A percentile compares a stretch with the other conserved stretches of the same genome.
Conservation (phyloP, 2,113 vertebrate genomes). For the Lepidothrix coronata region DNA sequence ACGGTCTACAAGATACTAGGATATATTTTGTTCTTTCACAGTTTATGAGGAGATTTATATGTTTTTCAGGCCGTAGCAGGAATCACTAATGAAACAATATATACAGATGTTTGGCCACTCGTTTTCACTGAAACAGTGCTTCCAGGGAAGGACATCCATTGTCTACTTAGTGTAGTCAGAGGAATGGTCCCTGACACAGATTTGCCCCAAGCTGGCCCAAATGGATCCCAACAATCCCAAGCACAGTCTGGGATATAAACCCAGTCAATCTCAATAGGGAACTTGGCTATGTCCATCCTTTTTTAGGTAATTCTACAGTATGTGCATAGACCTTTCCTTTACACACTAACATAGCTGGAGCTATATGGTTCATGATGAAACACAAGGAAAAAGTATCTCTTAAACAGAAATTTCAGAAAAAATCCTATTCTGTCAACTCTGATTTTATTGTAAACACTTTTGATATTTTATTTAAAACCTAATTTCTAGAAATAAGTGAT, state of each 20-base stretch:
- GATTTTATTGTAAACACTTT: background rate
- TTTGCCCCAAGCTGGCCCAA: background rate
- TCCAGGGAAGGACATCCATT: background rate
- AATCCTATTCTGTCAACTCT: background rate
- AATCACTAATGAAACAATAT: background rate
- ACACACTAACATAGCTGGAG: background rate
- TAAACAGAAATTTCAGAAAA: background rate
- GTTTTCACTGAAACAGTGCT: background rate
- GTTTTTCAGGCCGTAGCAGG: background rate
- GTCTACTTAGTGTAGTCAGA: background rate
- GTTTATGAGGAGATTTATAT: background rate
- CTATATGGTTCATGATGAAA: background rate
- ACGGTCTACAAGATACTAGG: background rate
- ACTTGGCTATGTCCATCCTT: background rate
- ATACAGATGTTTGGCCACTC: background rate
- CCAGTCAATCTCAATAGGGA: background rate
- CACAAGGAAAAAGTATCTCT: background rate
- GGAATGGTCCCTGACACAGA: background rate
- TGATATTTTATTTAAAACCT: background rate
- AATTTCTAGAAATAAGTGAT: background rate
- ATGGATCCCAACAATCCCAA: background rate
- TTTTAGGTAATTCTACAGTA: background rate
- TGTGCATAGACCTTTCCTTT: accelerated
- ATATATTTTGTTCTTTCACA: background rate
- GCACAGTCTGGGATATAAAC: background rate